phyloP scores from a whole-genome alignment of 2,888 invertebrate genomes.

The Caenorhabditis sulstoni region DNA sequence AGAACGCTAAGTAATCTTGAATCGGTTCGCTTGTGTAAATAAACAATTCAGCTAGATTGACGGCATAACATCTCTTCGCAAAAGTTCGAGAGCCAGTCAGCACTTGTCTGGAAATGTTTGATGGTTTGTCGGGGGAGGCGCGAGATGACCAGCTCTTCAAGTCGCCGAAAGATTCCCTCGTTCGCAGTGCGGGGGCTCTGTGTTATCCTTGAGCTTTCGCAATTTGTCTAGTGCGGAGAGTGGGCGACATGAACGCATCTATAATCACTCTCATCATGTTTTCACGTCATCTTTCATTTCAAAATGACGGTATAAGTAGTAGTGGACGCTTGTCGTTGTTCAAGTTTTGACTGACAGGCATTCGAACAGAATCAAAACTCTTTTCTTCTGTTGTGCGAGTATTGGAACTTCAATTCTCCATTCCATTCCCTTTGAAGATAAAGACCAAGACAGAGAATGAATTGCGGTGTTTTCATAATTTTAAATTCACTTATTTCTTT shows the following conservation, averaged over 20 bases:
- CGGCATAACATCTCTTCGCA: conserved; percentile 17
- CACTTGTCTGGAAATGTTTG: not conserved
- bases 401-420: not conserved
- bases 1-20: conserved; percentile 7
- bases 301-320: not conserved
- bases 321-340: not conserved
- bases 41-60: conserved; percentile 36
- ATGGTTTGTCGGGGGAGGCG: not conserved
- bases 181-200: not conserved
- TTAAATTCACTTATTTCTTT: conserved; percentile 13
- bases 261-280: not conserved
- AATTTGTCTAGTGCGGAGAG: conserved; percentile 2
- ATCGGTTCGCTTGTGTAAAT: conserved; percentile 25
- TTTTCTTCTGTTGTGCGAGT: not conserved
- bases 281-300: not conserved
- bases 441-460: no score
- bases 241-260: not conserved
- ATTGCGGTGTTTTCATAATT: conserved; percentile 19
- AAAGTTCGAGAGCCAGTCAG: not conserved
- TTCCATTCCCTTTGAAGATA: not conserved
- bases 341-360: not conserved
- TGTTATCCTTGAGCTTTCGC: conserved; percentile 1
- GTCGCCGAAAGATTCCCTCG: not conserved
- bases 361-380: no score
- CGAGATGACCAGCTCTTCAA: not conserved